Evolutionary conservation across 1,140 invertebrate species (phyloP).

Genomic region (Ceratosolen fusciceps): DNA sequence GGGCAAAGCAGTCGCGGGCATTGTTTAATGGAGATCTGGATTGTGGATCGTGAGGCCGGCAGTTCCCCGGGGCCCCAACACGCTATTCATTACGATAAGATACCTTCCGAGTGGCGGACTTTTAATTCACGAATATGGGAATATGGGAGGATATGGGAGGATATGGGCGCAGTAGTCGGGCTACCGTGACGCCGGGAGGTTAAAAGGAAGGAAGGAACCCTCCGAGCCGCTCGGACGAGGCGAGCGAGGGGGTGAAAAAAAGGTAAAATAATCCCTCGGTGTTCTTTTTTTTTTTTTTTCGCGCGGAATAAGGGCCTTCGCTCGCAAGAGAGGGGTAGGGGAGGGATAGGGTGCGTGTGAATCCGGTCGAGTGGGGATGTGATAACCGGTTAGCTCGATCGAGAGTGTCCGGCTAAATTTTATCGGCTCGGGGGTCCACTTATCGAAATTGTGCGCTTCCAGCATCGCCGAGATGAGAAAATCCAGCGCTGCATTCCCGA

Average conservation of each 20-base stretch:
- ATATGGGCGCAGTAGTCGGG: neutral
- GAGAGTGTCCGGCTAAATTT: neutral
- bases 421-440: neutral
- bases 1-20: neutral
- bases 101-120: neutral
- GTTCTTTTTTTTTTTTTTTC: neutral
- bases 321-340: conserved; percentile 47
- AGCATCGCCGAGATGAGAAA: neutral
- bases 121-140: conserved; percentile 35
- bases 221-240: neutral
- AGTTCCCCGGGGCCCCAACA: neutral
- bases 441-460: conserved; percentile 13
- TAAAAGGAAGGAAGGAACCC: neutral
- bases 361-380: neutral
- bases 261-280: too few relatives aligned
- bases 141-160: neutral
- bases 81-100: conserved; percentile 10
- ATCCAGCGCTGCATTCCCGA: neutral
- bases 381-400: neutral
- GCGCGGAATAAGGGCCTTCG: neutral
- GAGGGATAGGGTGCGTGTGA: conserved; percentile 49
- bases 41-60: neutral
- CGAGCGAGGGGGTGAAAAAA: neutral
- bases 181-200: neutral
- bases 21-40: neutral